Base-by-base conservation (phyloP, 2,888 invertebrate species). In the Thalpophila matura region DNA sequence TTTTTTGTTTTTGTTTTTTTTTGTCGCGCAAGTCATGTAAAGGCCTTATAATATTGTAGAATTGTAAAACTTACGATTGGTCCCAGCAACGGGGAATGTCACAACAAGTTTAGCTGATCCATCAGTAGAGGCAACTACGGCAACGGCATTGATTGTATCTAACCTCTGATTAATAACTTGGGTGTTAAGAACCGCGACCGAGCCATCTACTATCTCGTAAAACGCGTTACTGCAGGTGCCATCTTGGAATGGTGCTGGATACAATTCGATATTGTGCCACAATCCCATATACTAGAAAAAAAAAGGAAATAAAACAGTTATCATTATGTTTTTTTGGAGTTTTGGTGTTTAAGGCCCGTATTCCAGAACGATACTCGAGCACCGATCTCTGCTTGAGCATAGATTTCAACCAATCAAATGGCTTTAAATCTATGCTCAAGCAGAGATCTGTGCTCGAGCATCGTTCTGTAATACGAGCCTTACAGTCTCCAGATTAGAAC, bases 81-180 rank as follows among this genome's bases (percentile, higher is more conserved):
- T 83, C 1, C 87, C 89, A 14, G 95, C 84, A 3, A 95, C 89
- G 0, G 96, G 96, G 81, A 96, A 96, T 2, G 89, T 90, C 1
- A 96, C 96, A 0, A 86, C 78, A 4, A 96, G 87, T 82, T 96
- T 96, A 0, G 95, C 95, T 54, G 95, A 93, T 18, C 92, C 95
- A 16, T 93, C 89, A 14, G 66, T 66, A 6, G 80, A 64, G 0
- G 89, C 86, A 9, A 91, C 77, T 20, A 86, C 89, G 3, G 95
- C 96, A 1, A 88, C 76, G 0, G 96, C 96, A 53, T 92, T 92
- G 47, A 96, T 95, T 1, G 92, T 92, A 5, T 94, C 91, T 20
- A 95, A 84, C 0, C 87, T 87, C 53, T 96, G 94, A 56, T 95
- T 92, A 2, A 86, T 53, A 0, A 94, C 92, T 64, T 92, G 89